Evolutionary conservation across 1,140 invertebrate genomes (phyloP), one percentile per base, ranked within the genome.

Genomic region (Panagrolaimus sp.): DNA sequence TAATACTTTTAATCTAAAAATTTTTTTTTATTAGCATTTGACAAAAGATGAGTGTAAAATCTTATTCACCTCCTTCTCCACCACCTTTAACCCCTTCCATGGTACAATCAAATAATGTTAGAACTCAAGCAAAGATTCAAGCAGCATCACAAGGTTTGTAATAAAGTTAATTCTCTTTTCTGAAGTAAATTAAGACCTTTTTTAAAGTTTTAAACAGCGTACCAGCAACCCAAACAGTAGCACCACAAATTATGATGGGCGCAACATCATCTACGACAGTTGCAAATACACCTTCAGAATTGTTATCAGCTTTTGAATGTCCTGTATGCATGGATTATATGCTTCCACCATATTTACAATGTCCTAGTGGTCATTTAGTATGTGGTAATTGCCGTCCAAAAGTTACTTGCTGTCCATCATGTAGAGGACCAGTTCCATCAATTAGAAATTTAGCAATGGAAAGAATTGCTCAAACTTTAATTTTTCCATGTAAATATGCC

Each of bases 261-360:
- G 14, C 14, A 48, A 3, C 20, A n/a, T 1, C 47, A n/a, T 16
- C 20, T 3, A n/a, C 20, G 9, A n/a, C 47, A 48, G 14, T 23
- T 23, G 14, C 14, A n/a, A n/a, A 23, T 48, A 48, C 47, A 4
- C 47, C 20, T 4, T 31, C 13, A 20, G 74, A 76, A 42, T 61
- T 82, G 14, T 57, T 82, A 9, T 74, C 79, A 4, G 80, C 82
- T 13, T 99, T 99, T 85, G 96, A 99, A 84, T 99, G 96, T 86
- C 96, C 96, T 11, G 96, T 99, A 63, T 99, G 96, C 85, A 97
- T 98, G 85, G 96, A 99, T 85, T 98, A 97, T 88, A 96, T 98
- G 69, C 86, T 98, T 78, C 96, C 96, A 67, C 96, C 96, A 16
- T 96, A 88, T 72, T 84, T 84, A 43, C 89, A 91, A 81, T 92